A percentile compares a stretch with the other conserved stretches of the same genome.
Conservation (phyloP, 2,113 vertebrate species). For the Fregetta grallaria region DNA sequence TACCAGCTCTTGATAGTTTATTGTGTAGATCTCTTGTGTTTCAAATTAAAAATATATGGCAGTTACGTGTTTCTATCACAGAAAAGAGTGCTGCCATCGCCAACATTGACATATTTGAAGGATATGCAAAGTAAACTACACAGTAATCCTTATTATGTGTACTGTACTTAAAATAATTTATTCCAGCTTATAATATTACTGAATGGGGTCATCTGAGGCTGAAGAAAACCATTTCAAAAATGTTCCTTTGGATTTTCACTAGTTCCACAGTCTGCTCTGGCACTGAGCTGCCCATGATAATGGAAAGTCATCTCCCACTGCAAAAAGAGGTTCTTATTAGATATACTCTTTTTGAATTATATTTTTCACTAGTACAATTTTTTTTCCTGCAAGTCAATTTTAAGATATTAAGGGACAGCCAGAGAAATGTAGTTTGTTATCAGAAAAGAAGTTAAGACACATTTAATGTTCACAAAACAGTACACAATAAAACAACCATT, state of each 20-base stretch:
- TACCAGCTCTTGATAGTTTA: background rate
- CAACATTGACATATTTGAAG: background rate
- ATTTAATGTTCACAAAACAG: background rate
- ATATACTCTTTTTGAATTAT: background rate
- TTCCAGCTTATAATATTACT: background rate
- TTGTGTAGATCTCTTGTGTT: background rate
- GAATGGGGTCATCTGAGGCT: background rate
- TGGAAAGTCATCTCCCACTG: background rate
- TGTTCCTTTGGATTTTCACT: background rate
- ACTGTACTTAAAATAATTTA: background rate
- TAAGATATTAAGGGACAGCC: background rate
- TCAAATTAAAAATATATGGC: background rate
- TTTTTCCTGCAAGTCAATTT: background rate
- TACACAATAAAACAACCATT: background rate
- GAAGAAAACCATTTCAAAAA: slow-evolving; percentile 1
- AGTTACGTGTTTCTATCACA: background rate
- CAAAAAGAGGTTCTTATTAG: background rate
- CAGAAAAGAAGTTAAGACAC: background rate
- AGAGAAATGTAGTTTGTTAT: background rate
- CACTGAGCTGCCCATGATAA: background rate
- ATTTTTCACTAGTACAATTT: background rate
- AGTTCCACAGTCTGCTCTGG: background rate
- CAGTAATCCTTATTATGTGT: background rate
- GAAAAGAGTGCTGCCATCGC: background rate
- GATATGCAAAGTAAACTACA: background rate